phyloP scores from a whole-genome alignment of 1,140 invertebrate genomes.

The Agrilus planipennis region DNA sequence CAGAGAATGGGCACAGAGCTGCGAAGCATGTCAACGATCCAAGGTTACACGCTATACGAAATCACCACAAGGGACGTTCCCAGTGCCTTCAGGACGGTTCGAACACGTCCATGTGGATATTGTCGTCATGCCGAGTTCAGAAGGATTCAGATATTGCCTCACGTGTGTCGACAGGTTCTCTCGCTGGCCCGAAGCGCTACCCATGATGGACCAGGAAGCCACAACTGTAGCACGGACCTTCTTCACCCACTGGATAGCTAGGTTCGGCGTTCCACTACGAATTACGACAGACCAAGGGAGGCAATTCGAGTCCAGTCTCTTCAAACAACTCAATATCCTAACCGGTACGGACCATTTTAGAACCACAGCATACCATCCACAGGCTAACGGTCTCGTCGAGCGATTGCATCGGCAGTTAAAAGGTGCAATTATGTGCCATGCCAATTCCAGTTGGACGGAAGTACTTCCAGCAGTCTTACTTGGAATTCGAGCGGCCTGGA shows the following conservation, averaged over 20 bases:
- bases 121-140: conserved; percentile 31
- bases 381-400: conserved; percentile 26
- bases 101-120: conserved; percentile 37
- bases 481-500: conserved; percentile 13
- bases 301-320: conserved; percentile 20
- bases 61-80: conserved; percentile 19
- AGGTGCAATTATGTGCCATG: conserved; percentile 14
- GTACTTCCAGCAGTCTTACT: conserved; percentile 17
- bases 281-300: conserved; percentile 21
- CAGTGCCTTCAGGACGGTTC: conserved; percentile 14
- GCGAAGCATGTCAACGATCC: conserved; percentile 22
- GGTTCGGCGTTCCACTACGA: conserved; percentile 20
- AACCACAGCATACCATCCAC: conserved; percentile 23
- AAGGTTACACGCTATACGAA: conserved; percentile 21
- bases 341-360: conserved; percentile 4
- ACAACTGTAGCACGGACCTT: conserved; percentile 16
- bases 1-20: conserved; percentile 19
- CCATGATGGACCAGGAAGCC: conserved; percentile 25
- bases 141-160: conserved; percentile 30
- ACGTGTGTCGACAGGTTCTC: conserved; percentile 36
- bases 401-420: conserved; percentile 26
- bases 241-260: conserved; percentile 20
- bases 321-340: conserved; percentile 6
- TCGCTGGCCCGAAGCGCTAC: conserved; percentile 33
- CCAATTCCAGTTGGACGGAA: conserved; percentile 8